A percentile compares a stretch with the other conserved stretches of the same genome.
Conservation (phyloP, 2,888 invertebrate species). For the Eilema sororculum region DNA sequence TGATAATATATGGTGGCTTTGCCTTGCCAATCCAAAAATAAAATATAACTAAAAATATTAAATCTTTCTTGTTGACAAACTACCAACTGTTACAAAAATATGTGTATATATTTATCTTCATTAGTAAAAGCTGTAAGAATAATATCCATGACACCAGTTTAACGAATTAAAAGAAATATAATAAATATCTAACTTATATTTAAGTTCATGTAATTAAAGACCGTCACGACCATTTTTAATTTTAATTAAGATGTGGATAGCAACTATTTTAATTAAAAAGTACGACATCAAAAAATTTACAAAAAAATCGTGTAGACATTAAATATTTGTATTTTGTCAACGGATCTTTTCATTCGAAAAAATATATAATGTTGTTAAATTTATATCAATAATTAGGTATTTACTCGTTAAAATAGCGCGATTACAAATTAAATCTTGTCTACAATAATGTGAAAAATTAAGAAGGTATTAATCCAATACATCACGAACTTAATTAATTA, state of each 20-base stretch:
- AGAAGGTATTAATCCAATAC: background rate
- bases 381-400: too few species aligned
- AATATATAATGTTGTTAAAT: too few species aligned
- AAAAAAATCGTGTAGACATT: too few species aligned
- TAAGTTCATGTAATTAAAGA: background rate
- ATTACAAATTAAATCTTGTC: too few species aligned
- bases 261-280: background rate
- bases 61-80: background rate
- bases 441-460: too few species aligned
- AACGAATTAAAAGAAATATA: background rate
- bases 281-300: too few species aligned
- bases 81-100: background rate
- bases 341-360: background rate
- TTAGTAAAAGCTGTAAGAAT: background rate
- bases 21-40: conserved; percentile 4
- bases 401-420: too few species aligned
- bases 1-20: background rate
- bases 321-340: too few species aligned
- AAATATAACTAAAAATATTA: background rate
- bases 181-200: background rate
- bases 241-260: background rate
- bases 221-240: background rate
- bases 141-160: conserved; percentile 2
- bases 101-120: background rate
- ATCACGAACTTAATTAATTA: background rate